Conservation (phyloP, 1,140 invertebrate genomes). For the Zaprionus gabonicus region DNA sequence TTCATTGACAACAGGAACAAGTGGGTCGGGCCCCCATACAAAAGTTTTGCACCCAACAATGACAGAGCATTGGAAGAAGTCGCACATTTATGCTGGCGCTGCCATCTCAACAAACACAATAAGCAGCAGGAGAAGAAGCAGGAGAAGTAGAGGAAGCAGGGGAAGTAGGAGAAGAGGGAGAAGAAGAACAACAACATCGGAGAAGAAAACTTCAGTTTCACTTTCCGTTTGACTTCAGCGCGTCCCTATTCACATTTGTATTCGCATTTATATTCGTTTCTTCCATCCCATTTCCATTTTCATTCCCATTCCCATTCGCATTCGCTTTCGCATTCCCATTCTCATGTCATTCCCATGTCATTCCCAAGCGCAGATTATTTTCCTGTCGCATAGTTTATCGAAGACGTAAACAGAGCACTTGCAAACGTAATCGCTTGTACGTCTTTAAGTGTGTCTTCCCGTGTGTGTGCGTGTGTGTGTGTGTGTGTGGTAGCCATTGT, state of each 20-base stretch:
- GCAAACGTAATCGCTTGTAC: slow-evolving; percentile 29
- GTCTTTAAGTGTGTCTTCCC: slow-evolving; percentile 8
- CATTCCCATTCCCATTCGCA: slow-evolving; percentile 3
- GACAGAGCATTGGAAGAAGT: slow-evolving; percentile 28
- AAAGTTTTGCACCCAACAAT: slow-evolving; percentile 54
- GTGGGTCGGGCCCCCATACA: slow-evolving; percentile 53
- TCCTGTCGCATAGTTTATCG: slow-evolving; percentile 38
- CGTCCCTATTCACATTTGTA: background rate
- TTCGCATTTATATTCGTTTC: slow-evolving; percentile 8
- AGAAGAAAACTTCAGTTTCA: slow-evolving; percentile 15
- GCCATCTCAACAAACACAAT: slow-evolving; percentile 26
- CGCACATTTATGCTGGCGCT: slow-evolving; percentile 39
- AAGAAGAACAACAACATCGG: background rate
- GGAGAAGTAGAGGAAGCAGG: background rate
- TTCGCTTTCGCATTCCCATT: slow-evolving; percentile 1
- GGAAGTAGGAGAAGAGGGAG: background rate
- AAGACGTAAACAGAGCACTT: slow-evolving; percentile 29
- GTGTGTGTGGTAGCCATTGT: slow-evolving; percentile 5
- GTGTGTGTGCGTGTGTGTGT: slow-evolving; percentile 24
- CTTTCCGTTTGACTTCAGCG: slow-evolving; percentile 17
- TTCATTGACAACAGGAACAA: slow-evolving; percentile 21
- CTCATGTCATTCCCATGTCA: background rate
- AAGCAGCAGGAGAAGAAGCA: background rate
- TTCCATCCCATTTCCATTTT: slow-evolving; percentile 5
- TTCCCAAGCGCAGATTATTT: slow-evolving; percentile 18